phyloP scores from a whole-genome alignment of 1,140 invertebrate genomes.

The Eupeodes corollae region DNA sequence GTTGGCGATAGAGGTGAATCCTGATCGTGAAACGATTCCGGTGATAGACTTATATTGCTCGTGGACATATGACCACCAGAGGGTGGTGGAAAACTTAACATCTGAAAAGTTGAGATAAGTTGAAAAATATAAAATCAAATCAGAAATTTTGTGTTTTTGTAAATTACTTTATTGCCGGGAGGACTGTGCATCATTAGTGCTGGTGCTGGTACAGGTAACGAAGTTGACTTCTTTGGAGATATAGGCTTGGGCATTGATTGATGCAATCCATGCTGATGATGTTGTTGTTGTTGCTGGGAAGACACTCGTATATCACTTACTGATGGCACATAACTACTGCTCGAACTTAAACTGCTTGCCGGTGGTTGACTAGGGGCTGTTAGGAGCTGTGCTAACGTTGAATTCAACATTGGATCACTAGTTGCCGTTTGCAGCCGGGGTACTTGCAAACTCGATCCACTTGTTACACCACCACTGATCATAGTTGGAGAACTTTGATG shows the following conservation, averaged over 20 bases:
- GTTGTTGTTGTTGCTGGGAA: conserved; percentile 8
- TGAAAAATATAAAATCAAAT: background rate
- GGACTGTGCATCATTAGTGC: conserved; percentile 24
- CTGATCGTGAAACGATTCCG: conserved; percentile 33
- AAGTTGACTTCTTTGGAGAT: conserved; percentile 33
- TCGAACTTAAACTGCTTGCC: conserved; percentile 2
- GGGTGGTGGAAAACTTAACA: conserved; percentile 9
- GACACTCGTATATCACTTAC: background rate
- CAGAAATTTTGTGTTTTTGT: too few species aligned
- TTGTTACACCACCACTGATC: conserved; percentile 10
- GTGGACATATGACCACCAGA: background rate
- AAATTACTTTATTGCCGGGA: conserved; percentile 19
- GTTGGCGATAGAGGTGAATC: conserved; percentile 39
- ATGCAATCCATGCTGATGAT: conserved; percentile 1
- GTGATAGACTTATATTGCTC: conserved; percentile 21
- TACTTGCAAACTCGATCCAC: background rate
- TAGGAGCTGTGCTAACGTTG: conserved; percentile 29
- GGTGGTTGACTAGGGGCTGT: conserved; percentile 6
- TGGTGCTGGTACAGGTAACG: conserved; percentile 21
- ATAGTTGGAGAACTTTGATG: conserved; percentile 19
- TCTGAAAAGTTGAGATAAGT: conserved; percentile 2
- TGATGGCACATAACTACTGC: conserved; percentile 2
- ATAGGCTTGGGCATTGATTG: conserved; percentile 15
- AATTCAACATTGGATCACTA: conserved; percentile 37
- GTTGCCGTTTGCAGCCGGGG: conserved; percentile 26